Base-by-base conservation (phyloP, 2,888 invertebrate species). In the Saturnia japonica region DNA sequence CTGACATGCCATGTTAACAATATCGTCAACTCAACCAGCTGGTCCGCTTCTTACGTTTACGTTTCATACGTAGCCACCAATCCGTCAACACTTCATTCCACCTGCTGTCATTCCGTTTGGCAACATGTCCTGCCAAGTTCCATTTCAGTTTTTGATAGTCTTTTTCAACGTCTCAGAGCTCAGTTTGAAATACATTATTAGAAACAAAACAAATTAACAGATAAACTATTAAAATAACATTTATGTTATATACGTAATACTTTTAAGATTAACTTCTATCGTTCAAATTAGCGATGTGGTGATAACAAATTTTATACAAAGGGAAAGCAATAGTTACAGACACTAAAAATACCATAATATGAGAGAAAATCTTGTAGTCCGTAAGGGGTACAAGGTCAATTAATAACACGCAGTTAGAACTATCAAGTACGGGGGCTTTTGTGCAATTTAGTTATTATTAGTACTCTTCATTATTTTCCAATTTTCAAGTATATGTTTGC, bases 401-500 rank as follows among this genome's bases (percentile, higher is more conserved):
- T 45, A 42, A 22, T 69, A 43, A 43, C 69, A 43, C n/a, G 34
- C 40, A 64, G 12, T 64, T 64, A 64, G 40, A 64, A 64, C 40
- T 9, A 40, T 64, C 40, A 40, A 60, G 68, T 67, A 54, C 67
- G 40, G 64, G 64, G 8, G 64, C 64, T 64, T 64, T 64, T 64
- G 64, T 40, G 40, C 64, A 40, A 19, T 64, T 40, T n/a, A 40
- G 64, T 64, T 1, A 19, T 40, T 64, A 75, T 74, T 71, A 75
- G 74, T 74, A 34, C 67, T 71, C 74, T 78, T 75, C 75, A 80
- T 82, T 81, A 80, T 79, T 80, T 80, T 75, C 72, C 77, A 77
- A 83, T 81, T 78, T 71, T 71, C 45, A 28, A 75, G 74, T 78
- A 74, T 71, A 78, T 77, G 75, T 69, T 73, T 76, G 74, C 51